phyloP scores from a whole-genome alignment of 2,888 invertebrate genomes.

The Troides aeacus region DNA sequence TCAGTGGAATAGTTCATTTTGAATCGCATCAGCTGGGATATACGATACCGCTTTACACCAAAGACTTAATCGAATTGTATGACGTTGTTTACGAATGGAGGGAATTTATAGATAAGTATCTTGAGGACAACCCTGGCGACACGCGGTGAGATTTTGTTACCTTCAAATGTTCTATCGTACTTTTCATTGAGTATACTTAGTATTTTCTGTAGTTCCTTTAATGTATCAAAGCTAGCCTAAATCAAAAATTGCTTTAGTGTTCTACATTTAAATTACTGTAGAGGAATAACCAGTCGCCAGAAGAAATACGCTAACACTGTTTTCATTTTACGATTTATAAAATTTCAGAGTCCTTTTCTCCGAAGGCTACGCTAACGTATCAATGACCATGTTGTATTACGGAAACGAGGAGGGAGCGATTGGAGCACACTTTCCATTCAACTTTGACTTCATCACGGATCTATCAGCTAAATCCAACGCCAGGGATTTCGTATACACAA shows the following conservation, averaged over 20 bases:
- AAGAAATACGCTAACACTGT: no score
- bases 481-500: slow-evolving; percentile 67
- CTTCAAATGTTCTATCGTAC: no score
- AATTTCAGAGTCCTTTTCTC: slow-evolving; percentile 77
- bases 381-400: slow-evolving; percentile 81
- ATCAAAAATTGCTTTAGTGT: no score
- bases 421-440: slow-evolving; percentile 83
- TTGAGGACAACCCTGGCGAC: slow-evolving; percentile 56
- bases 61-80: slow-evolving; percentile 80
- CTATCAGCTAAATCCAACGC: slow-evolving; percentile 69
- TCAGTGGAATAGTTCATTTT: slow-evolving; percentile 61
- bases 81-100: slow-evolving; percentile 80
- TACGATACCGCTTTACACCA: slow-evolving; percentile 82
- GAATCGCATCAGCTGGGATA: slow-evolving; percentile 77
- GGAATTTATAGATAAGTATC: slow-evolving; percentile 73
- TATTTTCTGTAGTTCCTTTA: no score
- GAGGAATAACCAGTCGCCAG: no score
- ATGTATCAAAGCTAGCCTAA: no score
- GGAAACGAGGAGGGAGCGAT: slow-evolving; percentile 62
- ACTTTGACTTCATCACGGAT: slow-evolving; percentile 81
- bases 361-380: slow-evolving; percentile 80
- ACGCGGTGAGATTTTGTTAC: slow-evolving; percentile 56
- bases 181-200: no score
- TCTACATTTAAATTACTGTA: no score
- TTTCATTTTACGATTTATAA: no score